Percentiles rank a stretch among this genome's conserved stretches.
Conservation (phyloP, 2,797 vertebrate genomes). For the Halcyon chelicuti region DNA sequence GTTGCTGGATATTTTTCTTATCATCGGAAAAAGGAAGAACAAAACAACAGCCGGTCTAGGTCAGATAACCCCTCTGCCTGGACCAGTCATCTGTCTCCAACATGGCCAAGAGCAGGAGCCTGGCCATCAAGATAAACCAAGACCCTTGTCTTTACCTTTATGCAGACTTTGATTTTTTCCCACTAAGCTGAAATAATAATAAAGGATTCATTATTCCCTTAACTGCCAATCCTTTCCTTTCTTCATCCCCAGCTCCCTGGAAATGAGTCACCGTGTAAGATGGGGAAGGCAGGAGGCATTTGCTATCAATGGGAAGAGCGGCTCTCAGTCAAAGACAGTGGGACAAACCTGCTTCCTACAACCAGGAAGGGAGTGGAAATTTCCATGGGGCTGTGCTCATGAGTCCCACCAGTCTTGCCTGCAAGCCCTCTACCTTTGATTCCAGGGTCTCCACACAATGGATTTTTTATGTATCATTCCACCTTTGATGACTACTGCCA, state of each 20-base stretch:
- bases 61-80: background rate
- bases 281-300: background rate
- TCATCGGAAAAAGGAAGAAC: background rate
- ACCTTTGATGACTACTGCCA: slow-evolving; percentile 62
- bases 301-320: background rate
- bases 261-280: background rate
- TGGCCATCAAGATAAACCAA: background rate
- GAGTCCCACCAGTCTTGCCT: slow-evolving; percentile 10
- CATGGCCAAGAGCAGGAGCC: background rate
- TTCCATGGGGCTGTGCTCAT: background rate
- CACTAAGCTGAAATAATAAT: background rate
- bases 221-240: background rate
- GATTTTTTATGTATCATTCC: slow-evolving; percentile 13
- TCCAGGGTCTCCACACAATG: slow-evolving; percentile 25
- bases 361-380: slow-evolving; percentile 32
- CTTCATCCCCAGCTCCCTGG: background rate
- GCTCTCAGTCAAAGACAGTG: background rate
- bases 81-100: background rate
- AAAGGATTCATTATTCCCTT: background rate
- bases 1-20: background rate
- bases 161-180: background rate
- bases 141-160: background rate
- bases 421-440: slow-evolving; percentile 39
- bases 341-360: background rate
- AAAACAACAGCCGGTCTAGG: background rate